Evolutionary conservation across 1,140 invertebrate species (phyloP).

Genomic region (Patella vulgata): DNA sequence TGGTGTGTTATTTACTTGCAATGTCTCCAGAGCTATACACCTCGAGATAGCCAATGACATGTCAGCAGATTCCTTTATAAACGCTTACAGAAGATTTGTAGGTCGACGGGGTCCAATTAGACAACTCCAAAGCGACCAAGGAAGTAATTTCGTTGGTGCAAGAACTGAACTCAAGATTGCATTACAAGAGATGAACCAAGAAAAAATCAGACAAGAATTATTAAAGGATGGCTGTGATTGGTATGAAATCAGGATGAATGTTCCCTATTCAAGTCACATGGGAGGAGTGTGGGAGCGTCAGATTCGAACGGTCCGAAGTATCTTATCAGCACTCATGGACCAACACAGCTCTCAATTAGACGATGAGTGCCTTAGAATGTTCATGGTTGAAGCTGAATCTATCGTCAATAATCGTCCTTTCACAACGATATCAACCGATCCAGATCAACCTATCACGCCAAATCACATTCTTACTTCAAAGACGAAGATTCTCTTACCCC

Average conservation of each 20-base stretch:
- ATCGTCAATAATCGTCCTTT: slow-evolving; percentile 37
- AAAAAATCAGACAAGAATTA: neutral
- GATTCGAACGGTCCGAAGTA: slow-evolving; percentile 6
- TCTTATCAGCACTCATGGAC: too few relatives aligned
- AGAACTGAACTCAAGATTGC: slow-evolving; percentile 21
- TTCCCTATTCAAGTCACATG: slow-evolving; percentile 26
- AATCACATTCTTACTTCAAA: slow-evolving; percentile 40
- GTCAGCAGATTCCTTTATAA: slow-evolving; percentile 27
- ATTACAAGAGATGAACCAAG: neutral
- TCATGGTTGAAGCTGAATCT: slow-evolving; percentile 36
- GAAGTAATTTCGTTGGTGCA: slow-evolving; percentile 29
- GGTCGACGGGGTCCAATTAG: slow-evolving; percentile 31
- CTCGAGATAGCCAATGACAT: slow-evolving; percentile 32
- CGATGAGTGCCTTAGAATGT: too few relatives aligned
- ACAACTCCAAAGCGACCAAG: slow-evolving; percentile 22
- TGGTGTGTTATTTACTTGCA: slow-evolving; percentile 37
- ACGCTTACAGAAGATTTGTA: slow-evolving; percentile 24
- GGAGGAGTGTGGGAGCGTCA: slow-evolving; percentile 31
- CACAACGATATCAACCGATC: slow-evolving; percentile 21
- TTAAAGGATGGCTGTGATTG: slow-evolving; percentile 4
- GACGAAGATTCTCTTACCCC: slow-evolving; percentile 18
- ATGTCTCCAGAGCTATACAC: slow-evolving; percentile 30
- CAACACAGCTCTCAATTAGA: too few relatives aligned
- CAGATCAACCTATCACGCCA: slow-evolving; percentile 28
- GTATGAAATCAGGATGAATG: slow-evolving; percentile 27